Evolutionary conservation across 2,113 vertebrate genomes (phyloP), one percentile per base, ranked within the genome.

Genomic region (Coryphaenoides rupestris): DNA sequence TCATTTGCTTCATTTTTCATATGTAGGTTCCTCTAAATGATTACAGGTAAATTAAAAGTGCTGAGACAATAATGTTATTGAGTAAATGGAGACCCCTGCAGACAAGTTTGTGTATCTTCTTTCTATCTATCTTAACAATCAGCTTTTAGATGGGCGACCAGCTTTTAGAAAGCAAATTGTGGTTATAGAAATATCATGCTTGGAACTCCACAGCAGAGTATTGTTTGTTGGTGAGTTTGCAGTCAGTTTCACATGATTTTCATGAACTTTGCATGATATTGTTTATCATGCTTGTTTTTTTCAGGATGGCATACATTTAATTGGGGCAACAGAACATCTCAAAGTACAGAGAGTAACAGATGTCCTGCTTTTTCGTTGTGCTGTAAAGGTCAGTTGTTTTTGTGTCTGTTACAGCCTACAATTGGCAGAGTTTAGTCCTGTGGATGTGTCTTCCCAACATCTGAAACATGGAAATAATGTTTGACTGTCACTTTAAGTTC

Each of bases 241-340:
- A 40, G n/a, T 40, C 33, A 40, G 33, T 40, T 12, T 40, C 33
- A 12, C 13, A 40, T 40, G 33, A 40, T 40, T 40, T 40, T 13
- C 33, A 40, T 7, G 9, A 40, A 40, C 33, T 40, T 40, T 40
- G 33, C 9, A 22, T 66, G 5, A 72, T 50, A 10, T 22, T 2
- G 0, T 58, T 55, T 59, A 19, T 61, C 46, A 2, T 65, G 4
- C 21, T 63, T 70, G 60, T 67, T 66, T 89, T 84, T 84, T 88
- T 70, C 82, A 98, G 97, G 96, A 95, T 84, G 92, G 94, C 4
- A 90, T 99, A 67, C 93, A 92, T 47, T 82, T 99, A 69, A 78
- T 92, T 13, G 81, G 85, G 66, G 88, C 88, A 64, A 84, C 88
- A 47, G 90, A 89, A 55, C 92, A 87, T 88, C 69, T 96, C 68